Percentiles rank a stretch among this genome's conserved stretches.
phyloP scores from a whole-genome alignment of 23 tunicate genomes.

The Diplosoma virens region DNA sequence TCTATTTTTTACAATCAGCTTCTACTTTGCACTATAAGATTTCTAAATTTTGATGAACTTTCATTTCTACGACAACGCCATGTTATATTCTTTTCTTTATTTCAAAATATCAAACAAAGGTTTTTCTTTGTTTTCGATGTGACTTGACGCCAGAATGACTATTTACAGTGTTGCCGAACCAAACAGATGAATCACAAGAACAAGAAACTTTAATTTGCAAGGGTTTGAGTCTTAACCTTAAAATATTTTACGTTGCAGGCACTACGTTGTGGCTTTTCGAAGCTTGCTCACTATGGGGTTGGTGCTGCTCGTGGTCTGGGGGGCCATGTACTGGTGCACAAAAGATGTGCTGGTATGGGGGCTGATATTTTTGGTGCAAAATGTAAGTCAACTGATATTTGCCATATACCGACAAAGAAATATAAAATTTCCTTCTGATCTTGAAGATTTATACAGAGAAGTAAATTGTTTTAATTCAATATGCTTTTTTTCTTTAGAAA shows the following conservation, averaged over 20 bases:
- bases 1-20: too few relatives aligned
- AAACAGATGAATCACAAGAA: too few relatives aligned
- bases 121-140: too few relatives aligned
- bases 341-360: slow-evolving; percentile 71
- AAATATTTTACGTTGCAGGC: slow-evolving; percentile 44
- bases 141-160: too few relatives aligned
- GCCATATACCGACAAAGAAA: slow-evolving; percentile 47
- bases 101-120: too few relatives aligned
- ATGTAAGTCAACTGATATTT: slow-evolving; percentile 39
- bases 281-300: slow-evolving; percentile 24
- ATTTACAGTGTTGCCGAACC: too few relatives aligned
- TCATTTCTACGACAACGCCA: too few relatives aligned
- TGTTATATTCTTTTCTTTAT: too few relatives aligned
- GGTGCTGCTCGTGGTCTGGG: slow-evolving; percentile 63
- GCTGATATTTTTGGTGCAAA: slow-evolving; percentile 53
- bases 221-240: too few relatives aligned
- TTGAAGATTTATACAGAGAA: slow-evolving; percentile 60
- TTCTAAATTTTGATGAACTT: too few relatives aligned
- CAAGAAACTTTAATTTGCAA: not conserved
- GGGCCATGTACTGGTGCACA: slow-evolving; percentile 80
- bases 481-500: not conserved
- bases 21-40: too few relatives aligned
- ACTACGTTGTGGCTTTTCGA: slow-evolving; percentile 46
- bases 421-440: slow-evolving; percentile 44
- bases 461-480: slow-evolving; percentile 16